A percentile compares a stretch with the other conserved stretches of the same genome.
These are phyloP conservation scores for Diorhabda elongata DNA, from an alignment of 1,140 invertebrate genomes.

Conservation along the genomic window DNA sequence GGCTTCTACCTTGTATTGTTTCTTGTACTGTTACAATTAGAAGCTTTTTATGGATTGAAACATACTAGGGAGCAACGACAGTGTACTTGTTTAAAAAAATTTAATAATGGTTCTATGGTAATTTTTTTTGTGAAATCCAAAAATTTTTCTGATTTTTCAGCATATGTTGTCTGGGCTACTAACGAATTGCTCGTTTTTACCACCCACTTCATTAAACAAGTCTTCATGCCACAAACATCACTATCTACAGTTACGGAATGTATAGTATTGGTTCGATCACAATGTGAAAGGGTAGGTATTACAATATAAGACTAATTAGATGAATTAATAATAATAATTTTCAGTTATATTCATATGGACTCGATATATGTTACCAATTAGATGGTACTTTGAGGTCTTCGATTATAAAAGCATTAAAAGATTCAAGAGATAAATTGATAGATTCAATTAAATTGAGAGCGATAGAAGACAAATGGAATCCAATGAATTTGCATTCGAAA, in stretches of 20 bases:
- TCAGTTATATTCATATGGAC: conserved; percentile 65
- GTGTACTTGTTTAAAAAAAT: not conserved
- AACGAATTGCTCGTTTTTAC: conserved; percentile 79
- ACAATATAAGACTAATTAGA: not conserved
- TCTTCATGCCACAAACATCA: conserved; percentile 86
- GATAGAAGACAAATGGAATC: conserved; percentile 68
- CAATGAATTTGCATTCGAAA: conserved; percentile 62
- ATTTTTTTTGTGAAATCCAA: not conserved
- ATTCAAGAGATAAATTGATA: conserved; percentile 68
- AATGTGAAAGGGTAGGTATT: conserved; percentile 41
- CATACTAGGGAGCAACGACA: no score
- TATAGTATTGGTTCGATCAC: conserved; percentile 52
- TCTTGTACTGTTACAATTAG: no score
- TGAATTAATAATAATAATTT: conserved; percentile 26
- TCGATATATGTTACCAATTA: conserved; percentile 74
- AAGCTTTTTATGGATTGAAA: no score
- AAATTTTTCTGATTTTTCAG: conserved; percentile 49
- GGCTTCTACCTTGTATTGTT: no score
- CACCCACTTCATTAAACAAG: conserved; percentile 79
- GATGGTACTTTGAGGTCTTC: conserved; percentile 64
- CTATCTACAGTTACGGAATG: conserved; percentile 82
- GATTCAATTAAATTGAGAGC: conserved; percentile 69
- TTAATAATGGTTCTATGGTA: not conserved
- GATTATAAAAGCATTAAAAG: conserved; percentile 58
- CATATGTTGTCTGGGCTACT: conserved; percentile 87